Evolutionary conservation across 2,113 vertebrate species (phyloP).

Genomic region (Benitochromis conjunctus): DNA sequence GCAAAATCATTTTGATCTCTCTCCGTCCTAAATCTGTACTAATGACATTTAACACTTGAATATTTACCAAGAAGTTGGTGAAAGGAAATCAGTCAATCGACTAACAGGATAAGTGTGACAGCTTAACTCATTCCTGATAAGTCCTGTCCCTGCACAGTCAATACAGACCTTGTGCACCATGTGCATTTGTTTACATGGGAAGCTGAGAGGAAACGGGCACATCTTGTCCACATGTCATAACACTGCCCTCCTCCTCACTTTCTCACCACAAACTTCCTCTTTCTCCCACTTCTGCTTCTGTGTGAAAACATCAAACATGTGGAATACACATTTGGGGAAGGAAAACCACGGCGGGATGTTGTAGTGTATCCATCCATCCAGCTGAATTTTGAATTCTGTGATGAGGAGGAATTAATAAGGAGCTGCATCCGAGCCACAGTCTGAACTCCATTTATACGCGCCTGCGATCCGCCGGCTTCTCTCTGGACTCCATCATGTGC

Average conservation of each 20-base stretch:
- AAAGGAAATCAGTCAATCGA: not conserved
- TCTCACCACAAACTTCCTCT: slow-evolving; percentile 61
- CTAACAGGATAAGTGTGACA: not conserved
- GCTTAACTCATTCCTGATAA: not conserved
- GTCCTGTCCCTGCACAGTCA: not conserved
- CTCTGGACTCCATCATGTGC: not conserved
- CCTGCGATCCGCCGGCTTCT: not conserved
- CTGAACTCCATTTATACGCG: not conserved
- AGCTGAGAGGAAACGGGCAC: not conserved
- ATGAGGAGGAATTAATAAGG: fast-evolving
- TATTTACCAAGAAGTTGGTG: not conserved
- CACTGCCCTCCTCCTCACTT: slow-evolving; percentile 15
- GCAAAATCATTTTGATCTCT: not conserved
- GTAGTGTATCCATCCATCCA: not conserved
- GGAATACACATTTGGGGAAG: not conserved
- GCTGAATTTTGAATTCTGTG: not conserved
- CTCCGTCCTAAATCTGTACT: not conserved
- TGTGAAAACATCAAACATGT: not conserved
- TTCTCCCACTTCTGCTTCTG: slow-evolving; percentile 53
- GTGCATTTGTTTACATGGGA: slow-evolving; percentile 56
- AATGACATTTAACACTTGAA: not conserved
- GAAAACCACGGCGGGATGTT: not conserved
- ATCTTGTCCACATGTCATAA: not conserved
- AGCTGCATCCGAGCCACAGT: not conserved
- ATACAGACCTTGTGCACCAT: not conserved